Evolutionary conservation across 2,113 vertebrate species (phyloP).

Genomic region (Cygnus atratus): DNA sequence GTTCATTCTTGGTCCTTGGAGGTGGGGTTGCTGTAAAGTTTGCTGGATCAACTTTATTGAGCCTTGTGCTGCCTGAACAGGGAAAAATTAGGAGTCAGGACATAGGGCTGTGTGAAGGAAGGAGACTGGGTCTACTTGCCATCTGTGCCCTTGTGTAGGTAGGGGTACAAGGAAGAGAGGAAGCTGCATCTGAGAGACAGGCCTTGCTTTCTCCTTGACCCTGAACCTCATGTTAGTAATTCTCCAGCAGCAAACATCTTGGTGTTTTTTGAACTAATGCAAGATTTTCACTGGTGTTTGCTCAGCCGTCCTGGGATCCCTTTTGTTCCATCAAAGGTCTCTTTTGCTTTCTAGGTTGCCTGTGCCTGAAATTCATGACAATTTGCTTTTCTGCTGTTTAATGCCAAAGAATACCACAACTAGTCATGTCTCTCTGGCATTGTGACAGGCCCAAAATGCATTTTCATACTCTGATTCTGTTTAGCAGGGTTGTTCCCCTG

Average conservation of each 20-base stretch:
- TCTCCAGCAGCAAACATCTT: background rate
- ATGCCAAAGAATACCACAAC: background rate
- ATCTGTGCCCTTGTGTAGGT: background rate
- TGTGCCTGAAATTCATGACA: background rate
- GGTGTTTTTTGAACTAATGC: background rate
- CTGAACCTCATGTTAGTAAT: background rate
- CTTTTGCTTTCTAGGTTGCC: background rate
- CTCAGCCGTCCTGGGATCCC: background rate
- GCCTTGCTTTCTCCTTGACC: background rate
- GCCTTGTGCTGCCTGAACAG: background rate
- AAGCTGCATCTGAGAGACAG: background rate
- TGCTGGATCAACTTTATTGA: background rate
- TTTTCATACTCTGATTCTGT: background rate
- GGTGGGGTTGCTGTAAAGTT: background rate
- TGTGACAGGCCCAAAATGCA: background rate
- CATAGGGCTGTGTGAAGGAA: background rate
- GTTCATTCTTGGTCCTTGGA: background rate
- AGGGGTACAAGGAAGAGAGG: background rate
- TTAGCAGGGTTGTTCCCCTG: background rate
- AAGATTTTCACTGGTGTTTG: background rate
- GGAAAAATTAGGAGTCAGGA: background rate
- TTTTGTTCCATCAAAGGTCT: background rate
- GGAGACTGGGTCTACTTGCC: background rate
- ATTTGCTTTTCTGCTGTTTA: background rate
- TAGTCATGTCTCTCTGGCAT: background rate